Evolutionary conservation across 1,140 invertebrate species (phyloP).

Genomic region (Panulirus ornatus): DNA sequence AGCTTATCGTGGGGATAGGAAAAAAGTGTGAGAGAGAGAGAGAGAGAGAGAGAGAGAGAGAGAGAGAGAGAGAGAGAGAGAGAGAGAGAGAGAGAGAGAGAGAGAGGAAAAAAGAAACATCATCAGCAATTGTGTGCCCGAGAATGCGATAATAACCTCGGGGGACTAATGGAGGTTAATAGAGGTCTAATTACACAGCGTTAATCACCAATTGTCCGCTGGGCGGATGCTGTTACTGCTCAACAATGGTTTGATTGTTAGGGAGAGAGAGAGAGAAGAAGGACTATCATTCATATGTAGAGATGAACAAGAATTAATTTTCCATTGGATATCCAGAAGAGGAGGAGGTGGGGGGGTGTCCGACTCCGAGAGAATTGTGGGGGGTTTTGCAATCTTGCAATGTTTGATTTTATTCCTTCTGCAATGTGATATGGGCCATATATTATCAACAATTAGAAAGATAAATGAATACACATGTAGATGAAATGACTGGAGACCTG

Average conservation of each 20-base stretch:
- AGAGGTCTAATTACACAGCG: conserved; percentile 18
- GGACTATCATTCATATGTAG: neutral
- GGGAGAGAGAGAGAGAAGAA: neutral
- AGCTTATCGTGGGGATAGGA: neutral
- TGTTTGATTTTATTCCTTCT: too few relatives aligned
- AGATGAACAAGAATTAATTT: neutral
- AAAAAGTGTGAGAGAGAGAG: neutral
- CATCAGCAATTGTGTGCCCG: too few relatives aligned
- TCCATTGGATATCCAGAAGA: neutral
- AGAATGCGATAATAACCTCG: neutral
- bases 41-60: neutral
- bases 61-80: neutral
- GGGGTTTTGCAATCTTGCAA: too few relatives aligned
- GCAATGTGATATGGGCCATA: too few relatives aligned
- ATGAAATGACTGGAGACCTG: too few relatives aligned
- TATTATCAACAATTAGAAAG: too few relatives aligned
- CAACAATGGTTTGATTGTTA: neutral
- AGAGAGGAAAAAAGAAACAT: too few relatives aligned
- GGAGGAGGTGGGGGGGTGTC: too few relatives aligned
- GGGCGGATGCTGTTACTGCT: too few relatives aligned
- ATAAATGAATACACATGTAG: too few relatives aligned
- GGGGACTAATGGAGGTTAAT: conserved; percentile 44
- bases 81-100: neutral
- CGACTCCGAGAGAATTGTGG: too few relatives aligned
- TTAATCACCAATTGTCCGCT: conserved; percentile 34